Conservation (phyloP, 2,797 vertebrate genomes). For the Neostethus bicornis region DNA sequence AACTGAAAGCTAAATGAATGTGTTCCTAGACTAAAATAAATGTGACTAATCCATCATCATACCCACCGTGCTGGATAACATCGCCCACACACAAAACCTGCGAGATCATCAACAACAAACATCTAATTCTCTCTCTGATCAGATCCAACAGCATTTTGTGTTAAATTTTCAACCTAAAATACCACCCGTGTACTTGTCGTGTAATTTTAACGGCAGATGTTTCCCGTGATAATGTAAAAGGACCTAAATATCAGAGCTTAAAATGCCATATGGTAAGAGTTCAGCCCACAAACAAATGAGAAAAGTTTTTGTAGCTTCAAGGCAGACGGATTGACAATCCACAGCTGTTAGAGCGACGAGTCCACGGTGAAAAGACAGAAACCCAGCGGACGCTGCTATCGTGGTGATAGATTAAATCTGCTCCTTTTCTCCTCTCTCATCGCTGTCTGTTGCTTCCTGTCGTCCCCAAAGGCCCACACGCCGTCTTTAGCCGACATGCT, state of each 20-base stretch:
- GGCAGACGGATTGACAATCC: background rate
- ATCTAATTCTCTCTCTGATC: too few relatives aligned
- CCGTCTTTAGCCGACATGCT: background rate
- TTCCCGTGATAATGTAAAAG: too few relatives aligned
- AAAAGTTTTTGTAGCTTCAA: background rate
- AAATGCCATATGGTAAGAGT: background rate
- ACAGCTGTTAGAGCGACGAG: background rate
- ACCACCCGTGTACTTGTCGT: too few relatives aligned
- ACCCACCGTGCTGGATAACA: too few relatives aligned
- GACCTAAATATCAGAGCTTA: background rate
- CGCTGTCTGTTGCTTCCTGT: conserved; percentile 35
- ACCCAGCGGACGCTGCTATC: background rate
- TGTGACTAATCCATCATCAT: background rate
- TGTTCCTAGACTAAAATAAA: background rate
- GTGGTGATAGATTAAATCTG: conserved; percentile 7
- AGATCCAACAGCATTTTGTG: too few relatives aligned
- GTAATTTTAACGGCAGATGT: too few relatives aligned
- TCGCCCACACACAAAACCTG: too few relatives aligned
- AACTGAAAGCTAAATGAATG: too few relatives aligned
- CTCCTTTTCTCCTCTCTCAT: conserved; percentile 33
- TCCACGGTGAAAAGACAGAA: background rate
- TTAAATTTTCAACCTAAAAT: background rate
- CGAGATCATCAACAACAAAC: too few relatives aligned
- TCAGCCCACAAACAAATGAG: background rate
- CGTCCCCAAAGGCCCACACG: conserved; percentile 8